Conservation (phyloP, 2,113 vertebrate species). For the Eptesicus fuscus region DNA sequence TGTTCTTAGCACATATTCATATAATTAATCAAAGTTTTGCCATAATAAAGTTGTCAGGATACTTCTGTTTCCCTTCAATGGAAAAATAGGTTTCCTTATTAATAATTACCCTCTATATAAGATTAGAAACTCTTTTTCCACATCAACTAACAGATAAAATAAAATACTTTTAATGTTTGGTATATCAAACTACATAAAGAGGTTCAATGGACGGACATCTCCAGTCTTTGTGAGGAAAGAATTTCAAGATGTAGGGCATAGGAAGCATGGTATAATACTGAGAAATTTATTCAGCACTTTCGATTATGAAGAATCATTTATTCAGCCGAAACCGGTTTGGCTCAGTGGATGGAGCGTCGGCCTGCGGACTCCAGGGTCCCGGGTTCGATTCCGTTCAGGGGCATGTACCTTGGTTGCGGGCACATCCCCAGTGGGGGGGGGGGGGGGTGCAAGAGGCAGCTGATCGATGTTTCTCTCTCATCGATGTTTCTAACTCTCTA, state of each 20-base stretch:
- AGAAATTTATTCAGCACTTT: background rate
- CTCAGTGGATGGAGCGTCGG: too few species aligned
- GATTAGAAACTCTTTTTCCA: background rate
- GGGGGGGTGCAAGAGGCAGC: too few species aligned
- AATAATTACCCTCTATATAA: background rate
- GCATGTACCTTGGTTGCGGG: too few species aligned
- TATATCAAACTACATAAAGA: slow-evolving; percentile 30
- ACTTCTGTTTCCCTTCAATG: background rate
- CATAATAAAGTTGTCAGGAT: background rate
- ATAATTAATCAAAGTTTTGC: background rate
- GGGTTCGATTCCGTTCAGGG: too few species aligned
- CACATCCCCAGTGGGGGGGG: too few species aligned
- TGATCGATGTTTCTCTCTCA: too few species aligned
- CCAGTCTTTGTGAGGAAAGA: background rate
- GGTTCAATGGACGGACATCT: background rate
- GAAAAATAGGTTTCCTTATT: background rate
- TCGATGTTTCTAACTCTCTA: too few species aligned
- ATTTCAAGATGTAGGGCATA: background rate
- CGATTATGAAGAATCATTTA: background rate
- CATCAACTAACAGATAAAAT: background rate
- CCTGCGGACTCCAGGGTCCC: too few species aligned
- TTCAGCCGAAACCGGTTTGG: too few species aligned
- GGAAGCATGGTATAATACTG: background rate
- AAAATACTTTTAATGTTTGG: background rate
- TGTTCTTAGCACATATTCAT: background rate